phyloP scores from a whole-genome alignment of 2,797 vertebrate species.

The Galagoides demidoff region DNA sequence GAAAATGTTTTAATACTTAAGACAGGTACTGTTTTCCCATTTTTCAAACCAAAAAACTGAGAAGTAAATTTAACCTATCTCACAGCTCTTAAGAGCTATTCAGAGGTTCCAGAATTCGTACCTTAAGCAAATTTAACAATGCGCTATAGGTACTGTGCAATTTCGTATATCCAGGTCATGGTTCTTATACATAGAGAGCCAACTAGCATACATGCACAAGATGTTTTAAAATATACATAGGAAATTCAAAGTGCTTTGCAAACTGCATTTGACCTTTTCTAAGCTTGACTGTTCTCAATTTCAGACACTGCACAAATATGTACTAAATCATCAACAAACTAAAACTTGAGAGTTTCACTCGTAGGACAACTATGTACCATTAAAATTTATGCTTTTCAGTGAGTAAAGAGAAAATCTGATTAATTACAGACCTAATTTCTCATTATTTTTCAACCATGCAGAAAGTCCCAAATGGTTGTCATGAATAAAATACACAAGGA shows the following conservation, averaged over 20 bases:
- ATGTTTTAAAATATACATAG: not conserved
- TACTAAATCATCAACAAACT: not conserved
- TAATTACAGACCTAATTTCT: constrained; percentile 2
- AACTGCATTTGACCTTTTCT: constrained; percentile 29
- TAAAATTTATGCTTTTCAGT: constrained; percentile 17
- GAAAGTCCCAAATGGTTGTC: not conserved
- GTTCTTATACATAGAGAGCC: not conserved
- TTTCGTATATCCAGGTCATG: not conserved
- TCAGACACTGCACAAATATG: not conserved
- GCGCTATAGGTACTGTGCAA: not conserved
- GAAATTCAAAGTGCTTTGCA: not conserved
- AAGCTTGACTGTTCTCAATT: not conserved
- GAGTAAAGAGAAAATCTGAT: constrained; percentile 29
- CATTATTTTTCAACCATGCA: constrained; percentile 23
- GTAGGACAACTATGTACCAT: not conserved
- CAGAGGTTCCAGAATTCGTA: not conserved
- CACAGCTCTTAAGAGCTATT: not conserved
- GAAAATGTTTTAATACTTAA: not conserved
- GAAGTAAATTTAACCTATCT: not conserved
- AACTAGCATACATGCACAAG: not conserved
- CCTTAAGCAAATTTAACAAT: not conserved
- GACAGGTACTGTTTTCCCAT: not conserved
- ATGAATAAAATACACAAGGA: constrained; percentile 20
- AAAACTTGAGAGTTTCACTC: not conserved
- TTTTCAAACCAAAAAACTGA: not conserved